Conservation (phyloP, 1,140 invertebrate species). For the Yoshiicerus persimilis region DNA sequence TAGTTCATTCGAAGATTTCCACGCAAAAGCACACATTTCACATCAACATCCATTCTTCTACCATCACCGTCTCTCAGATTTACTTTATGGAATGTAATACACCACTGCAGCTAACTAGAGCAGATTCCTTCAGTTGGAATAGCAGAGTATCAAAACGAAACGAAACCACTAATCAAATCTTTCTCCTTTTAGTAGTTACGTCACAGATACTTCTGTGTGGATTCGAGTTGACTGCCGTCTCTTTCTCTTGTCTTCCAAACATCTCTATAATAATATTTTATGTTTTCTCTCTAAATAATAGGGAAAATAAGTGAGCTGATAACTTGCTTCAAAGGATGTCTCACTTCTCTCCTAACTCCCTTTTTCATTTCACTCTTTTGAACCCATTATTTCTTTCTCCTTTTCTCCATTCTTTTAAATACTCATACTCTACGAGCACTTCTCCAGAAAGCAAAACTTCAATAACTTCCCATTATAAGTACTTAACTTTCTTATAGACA, state of each 20-base stretch:
- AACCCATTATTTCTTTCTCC: neutral
- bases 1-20: conserved; percentile 9
- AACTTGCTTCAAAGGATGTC: neutral
- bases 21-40: conserved; percentile 22
- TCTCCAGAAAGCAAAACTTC: neutral
- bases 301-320: conserved; percentile 16
- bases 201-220: neutral
- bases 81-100: conserved; percentile 5
- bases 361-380: neutral
- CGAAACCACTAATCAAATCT: conserved; percentile 20
- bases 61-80: neutral
- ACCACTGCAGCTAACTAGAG: neutral
- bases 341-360: neutral
- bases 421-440: neutral
- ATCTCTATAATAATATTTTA: conserved; percentile 22
- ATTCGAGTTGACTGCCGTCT: neutral
- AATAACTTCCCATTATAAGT: neutral
- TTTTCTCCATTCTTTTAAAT: neutral
- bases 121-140: neutral
- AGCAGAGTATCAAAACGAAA: neutral
- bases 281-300: conserved; percentile 6
- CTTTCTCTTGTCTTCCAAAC: conserved; percentile 4
- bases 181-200: neutral
- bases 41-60: conserved; percentile 12
- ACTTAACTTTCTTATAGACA: neutral